Base-by-base conservation (phyloP, 1,140 invertebrate genomes). In the Nixonia krombeini region DNA sequence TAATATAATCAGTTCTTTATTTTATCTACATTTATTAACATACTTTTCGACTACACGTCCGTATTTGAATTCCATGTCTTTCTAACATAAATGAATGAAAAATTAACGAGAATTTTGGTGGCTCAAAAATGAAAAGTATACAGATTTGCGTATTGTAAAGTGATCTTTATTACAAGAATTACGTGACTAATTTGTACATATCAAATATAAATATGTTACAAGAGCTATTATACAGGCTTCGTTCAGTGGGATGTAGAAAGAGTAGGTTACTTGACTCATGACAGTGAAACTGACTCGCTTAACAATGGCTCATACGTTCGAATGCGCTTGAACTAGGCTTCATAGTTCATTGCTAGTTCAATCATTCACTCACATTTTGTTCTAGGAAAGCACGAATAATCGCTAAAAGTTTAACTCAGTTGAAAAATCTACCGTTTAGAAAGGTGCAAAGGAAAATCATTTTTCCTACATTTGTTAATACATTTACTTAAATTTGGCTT, bases 121-220 rank as follows among this genome's bases (percentile, higher is more conserved):
- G n/a, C n/a, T n/a, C 6, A 15, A 13, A 37, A 37, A 15, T 1
- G 33, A n/a, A 40, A 18, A 37, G 17, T n/a, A 17, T 8, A 9
- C 2, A 4, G 16, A 40, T n/a, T 13, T 42, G 29, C 57, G 75
- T 76, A 69, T 82, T 79, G 76, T 83, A 83, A 82, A 83, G 83
- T 79, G 75, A 76, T 83, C 81, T 85, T 85, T 85, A 85, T 85
- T 85, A 83, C 82, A 84, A 84, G 78, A 82, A 82, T 83, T 83
- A 84, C 73, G 71, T 83, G 55, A 66, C 83, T 85, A 85, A 79
- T 85, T 84, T 85, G 83, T 85, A 85, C 82, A 85, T 84, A 85
- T 79, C 83, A 85, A 84, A 84, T 83, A 84, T 84, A 83, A 82
- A 83, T 85, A 85, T 84, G 64, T 70, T 85, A 85, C 83, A 85